phyloP scores from a whole-genome alignment of 2,113 vertebrate genomes.

The Psophia crepitans region DNA sequence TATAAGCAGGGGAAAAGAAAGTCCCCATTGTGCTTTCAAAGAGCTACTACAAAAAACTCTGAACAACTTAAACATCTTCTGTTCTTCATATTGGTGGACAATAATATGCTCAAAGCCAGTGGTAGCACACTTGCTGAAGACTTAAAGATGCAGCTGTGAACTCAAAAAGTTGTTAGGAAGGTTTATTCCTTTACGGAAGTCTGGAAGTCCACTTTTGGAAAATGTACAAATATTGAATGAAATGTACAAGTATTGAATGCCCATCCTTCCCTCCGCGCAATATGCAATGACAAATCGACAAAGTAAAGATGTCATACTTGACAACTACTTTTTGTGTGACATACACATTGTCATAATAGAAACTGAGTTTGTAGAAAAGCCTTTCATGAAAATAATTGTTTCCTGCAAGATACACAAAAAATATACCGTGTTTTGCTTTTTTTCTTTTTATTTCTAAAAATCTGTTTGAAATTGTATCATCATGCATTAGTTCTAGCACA shows the following conservation, averaged over 20 bases:
- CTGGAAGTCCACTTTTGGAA: not conserved
- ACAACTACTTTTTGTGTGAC: not conserved
- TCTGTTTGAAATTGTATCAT: not conserved
- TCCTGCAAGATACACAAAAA: not conserved
- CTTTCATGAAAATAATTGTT: not conserved
- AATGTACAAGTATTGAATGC: not conserved
- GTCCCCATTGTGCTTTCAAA: not conserved
- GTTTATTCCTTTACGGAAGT: not conserved
- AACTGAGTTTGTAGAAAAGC: not conserved
- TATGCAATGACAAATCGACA: not conserved
- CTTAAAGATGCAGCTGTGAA: not conserved
- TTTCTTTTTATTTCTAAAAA: not conserved
- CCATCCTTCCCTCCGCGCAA: not conserved
- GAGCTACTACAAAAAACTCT: not conserved
- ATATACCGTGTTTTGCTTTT: not conserved
- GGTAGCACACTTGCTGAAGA: not conserved
- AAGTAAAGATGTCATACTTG: not conserved
- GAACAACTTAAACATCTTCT: not conserved
- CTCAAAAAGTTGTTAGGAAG: not conserved
- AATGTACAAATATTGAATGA: not conserved
- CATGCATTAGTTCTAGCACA: not conserved
- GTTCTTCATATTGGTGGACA: not conserved
- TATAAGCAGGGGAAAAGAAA: accelerated
- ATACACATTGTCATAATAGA: not conserved
- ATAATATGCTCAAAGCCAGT: not conserved